phyloP scores from a whole-genome alignment of 2,888 invertebrate species.

The Cryptocheilus praepositus region DNA sequence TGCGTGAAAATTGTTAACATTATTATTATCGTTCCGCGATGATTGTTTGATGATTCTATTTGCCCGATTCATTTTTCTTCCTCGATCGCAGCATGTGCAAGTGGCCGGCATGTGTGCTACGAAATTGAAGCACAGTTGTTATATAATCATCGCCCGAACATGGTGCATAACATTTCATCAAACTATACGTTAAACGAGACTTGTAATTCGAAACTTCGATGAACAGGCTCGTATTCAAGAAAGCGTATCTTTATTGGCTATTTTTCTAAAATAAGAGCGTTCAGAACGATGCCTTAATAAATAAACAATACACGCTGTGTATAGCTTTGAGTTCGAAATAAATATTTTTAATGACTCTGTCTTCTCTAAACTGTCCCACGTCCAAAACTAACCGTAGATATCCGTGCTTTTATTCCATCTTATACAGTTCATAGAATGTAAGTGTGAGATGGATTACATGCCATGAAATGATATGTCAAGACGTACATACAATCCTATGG shows the following conservation, averaged over 20 bases:
- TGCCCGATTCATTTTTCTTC: too few relatives aligned
- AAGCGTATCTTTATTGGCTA: constrained; percentile 37
- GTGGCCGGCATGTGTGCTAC: too few relatives aligned
- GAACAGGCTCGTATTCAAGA: too few relatives aligned
- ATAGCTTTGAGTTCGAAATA: constrained; percentile 56
- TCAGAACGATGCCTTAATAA: constrained; percentile 29
- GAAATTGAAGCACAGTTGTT: too few relatives aligned
- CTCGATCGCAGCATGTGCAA: too few relatives aligned
- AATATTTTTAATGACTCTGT: constrained; percentile 56
- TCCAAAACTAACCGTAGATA: too few relatives aligned
- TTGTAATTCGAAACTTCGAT: too few relatives aligned
- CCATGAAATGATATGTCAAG: neutral
- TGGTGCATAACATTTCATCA: neutral
- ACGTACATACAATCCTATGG: neutral
- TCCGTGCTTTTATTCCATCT: too few relatives aligned
- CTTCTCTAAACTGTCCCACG: constrained; percentile 21
- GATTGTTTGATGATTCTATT: too few relatives aligned
- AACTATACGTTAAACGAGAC: constrained; percentile 4
- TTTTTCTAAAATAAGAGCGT: constrained; percentile 52
- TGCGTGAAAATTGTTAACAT: too few relatives aligned
- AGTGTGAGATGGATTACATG: neutral
- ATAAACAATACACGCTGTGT: constrained; percentile 37
- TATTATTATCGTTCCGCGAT: too few relatives aligned
- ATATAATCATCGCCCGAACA: too few relatives aligned
- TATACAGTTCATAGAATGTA: neutral